Conservation (phyloP, 1,140 invertebrate species). For the Triops longicaudatus region DNA sequence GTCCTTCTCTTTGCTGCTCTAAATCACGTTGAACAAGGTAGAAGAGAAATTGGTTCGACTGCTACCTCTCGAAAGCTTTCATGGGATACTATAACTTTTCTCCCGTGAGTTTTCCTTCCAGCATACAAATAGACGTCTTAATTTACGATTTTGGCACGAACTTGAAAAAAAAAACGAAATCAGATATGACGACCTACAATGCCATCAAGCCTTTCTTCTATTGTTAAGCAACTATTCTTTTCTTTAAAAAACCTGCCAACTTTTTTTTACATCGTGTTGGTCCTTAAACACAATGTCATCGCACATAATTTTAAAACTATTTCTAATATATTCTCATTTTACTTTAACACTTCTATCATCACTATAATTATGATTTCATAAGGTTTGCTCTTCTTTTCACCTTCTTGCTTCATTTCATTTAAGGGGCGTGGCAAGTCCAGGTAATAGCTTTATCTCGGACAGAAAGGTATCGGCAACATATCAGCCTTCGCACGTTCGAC, state of each 20-base stretch:
- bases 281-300: too few species aligned
- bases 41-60: background rate
- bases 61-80: background rate
- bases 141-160: background rate
- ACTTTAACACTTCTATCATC: too few species aligned
- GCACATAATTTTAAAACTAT: too few species aligned
- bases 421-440: background rate
- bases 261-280: too few species aligned
- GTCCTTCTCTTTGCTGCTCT: background rate
- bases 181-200: background rate
- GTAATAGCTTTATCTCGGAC: background rate
- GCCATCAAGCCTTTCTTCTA: background rate
- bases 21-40: background rate
- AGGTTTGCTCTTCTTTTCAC: too few species aligned
- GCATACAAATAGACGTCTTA: constrained; percentile 12
- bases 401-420: too few species aligned
- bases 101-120: background rate
- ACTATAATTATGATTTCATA: too few species aligned
- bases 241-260: too few species aligned
- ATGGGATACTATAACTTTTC: background rate
- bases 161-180: background rate
- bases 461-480: too few species aligned
- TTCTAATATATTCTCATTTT: too few species aligned
- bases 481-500: too few species aligned
- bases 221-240: too few species aligned